A percentile compares a stretch with the other conserved stretches of the same genome.
These are phyloP conservation scores for Ciona savignyi DNA, from an alignment of 23 tunicate genomes.

Conservation along the genomic window DNA sequence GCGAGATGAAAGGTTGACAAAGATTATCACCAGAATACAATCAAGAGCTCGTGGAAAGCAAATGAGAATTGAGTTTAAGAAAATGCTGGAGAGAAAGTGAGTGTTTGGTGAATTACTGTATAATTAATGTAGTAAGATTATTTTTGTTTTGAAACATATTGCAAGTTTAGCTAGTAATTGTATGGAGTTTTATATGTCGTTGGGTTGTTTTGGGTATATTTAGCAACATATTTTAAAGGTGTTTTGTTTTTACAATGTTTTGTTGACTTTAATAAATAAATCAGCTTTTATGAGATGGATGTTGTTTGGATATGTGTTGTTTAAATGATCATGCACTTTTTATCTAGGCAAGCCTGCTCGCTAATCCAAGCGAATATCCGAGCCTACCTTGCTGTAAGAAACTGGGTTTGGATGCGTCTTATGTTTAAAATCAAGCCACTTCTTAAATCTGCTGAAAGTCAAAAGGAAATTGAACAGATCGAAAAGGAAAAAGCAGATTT, in stretches of 20 bases:
- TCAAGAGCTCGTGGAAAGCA: conserved; percentile 74
- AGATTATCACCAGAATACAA: conserved; percentile 84
- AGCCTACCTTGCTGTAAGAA: conserved; percentile 69
- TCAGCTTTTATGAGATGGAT: too few relatives aligned
- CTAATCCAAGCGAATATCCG: conserved; percentile 89
- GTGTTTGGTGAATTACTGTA: not conserved
- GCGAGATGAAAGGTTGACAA: conserved; percentile 82
- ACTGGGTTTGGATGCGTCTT: conserved; percentile 98
- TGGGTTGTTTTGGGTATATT: too few relatives aligned
- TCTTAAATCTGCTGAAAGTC: conserved; percentile 75
- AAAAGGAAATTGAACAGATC: conserved; percentile 78
- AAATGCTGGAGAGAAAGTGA: conserved; percentile 81
- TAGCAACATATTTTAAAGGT: too few relatives aligned
- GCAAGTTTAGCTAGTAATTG: too few relatives aligned
- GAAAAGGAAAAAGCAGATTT: conserved; percentile 72
- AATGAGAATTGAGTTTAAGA: conserved; percentile 83
- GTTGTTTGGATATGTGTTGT: too few relatives aligned
- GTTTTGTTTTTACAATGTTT: too few relatives aligned
- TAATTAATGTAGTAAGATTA: too few relatives aligned
- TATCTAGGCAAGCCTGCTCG: conserved; percentile 74
- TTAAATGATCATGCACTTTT: too few relatives aligned
- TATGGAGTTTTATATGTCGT: too few relatives aligned
- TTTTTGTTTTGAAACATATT: too few relatives aligned
- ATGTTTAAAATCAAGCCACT: conserved; percentile 98
- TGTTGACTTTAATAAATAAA: too few relatives aligned